A percentile compares a stretch with the other conserved stretches of the same genome.
Conservation (phyloP, 2,888 invertebrate genomes). For the Drosophila atroscutellata region DNA sequence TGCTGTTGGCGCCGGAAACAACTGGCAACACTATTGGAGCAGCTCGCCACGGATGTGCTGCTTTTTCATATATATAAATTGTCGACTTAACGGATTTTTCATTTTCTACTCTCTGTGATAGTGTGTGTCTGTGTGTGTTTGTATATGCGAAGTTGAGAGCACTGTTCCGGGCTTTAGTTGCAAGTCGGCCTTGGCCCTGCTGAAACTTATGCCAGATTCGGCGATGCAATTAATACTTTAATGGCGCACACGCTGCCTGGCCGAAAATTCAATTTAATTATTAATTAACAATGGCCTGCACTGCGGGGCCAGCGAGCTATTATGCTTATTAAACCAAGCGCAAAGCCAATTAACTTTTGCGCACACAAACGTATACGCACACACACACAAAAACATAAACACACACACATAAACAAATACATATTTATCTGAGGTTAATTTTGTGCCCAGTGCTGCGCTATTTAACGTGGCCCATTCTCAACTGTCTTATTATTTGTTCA, state of each 20-base stretch:
- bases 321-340: conserved; percentile 73
- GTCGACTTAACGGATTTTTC: conserved; percentile 22
- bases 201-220: conserved; percentile 57
- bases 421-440: conserved; percentile 48
- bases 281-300: conserved; percentile 62
- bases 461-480: conserved; percentile 51
- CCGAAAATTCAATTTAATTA: conserved; percentile 75
- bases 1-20: conserved; percentile 62
- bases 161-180: conserved; percentile 6
- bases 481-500: conserved; percentile 45
- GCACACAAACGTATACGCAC: conserved; percentile 30
- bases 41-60: conserved; percentile 54
- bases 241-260: conserved; percentile 41
- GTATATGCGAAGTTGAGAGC: conserved; percentile 23
- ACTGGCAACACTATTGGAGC: conserved; percentile 61
- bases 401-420: conserved; percentile 9
- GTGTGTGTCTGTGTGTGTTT: neutral
- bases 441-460: conserved; percentile 32
- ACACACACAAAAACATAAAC: conserved; percentile 11
- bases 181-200: conserved; percentile 16
- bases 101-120: neutral
- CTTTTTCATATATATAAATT: conserved; percentile 34
- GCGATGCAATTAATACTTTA: conserved; percentile 73
- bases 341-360: conserved; percentile 62
- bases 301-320: conserved; percentile 45